Conservation (phyloP, 2,888 invertebrate species). For the Ectemnius continuus region DNA sequence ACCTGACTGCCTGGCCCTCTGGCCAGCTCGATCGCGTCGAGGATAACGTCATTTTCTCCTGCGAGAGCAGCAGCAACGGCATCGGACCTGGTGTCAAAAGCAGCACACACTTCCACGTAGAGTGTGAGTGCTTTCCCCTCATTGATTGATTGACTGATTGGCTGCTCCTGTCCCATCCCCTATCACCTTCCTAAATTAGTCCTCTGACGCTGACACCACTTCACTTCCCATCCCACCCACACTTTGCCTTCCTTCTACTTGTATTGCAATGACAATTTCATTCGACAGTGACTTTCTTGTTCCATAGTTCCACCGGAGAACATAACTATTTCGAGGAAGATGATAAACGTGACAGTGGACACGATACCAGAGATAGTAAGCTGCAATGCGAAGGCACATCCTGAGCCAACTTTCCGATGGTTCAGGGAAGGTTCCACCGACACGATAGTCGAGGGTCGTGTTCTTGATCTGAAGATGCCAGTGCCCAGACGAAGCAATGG, state of each 20-base stretch:
- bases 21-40: conserved; percentile 86
- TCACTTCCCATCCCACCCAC: not conserved
- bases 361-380: conserved; percentile 80
- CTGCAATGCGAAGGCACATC: conserved; percentile 84
- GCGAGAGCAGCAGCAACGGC: conserved; percentile 87
- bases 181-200: not conserved
- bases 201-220: not conserved
- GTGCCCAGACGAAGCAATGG: conserved; percentile 87
- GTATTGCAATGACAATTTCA: not conserved
- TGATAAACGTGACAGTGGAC: conserved; percentile 80
- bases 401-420: conserved; percentile 87
- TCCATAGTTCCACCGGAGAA: conserved; percentile 90
- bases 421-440: conserved; percentile 81
- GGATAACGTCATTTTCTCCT: conserved; percentile 89
- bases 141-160: no score
- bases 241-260: not conserved
- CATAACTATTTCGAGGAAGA: conserved; percentile 83
- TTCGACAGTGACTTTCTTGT: not conserved
- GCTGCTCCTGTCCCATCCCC: no score
- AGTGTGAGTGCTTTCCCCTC: conserved; percentile 84
- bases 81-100: conserved; percentile 90
- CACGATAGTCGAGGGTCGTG: conserved; percentile 78
- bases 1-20: conserved; percentile 90
- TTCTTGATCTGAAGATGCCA: conserved; percentile 83
- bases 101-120: conserved; percentile 91